Evolutionary conservation across 1,140 invertebrate genomes (phyloP), one percentile per base, ranked within the genome.

Genomic region (Pararge aegeria): DNA sequence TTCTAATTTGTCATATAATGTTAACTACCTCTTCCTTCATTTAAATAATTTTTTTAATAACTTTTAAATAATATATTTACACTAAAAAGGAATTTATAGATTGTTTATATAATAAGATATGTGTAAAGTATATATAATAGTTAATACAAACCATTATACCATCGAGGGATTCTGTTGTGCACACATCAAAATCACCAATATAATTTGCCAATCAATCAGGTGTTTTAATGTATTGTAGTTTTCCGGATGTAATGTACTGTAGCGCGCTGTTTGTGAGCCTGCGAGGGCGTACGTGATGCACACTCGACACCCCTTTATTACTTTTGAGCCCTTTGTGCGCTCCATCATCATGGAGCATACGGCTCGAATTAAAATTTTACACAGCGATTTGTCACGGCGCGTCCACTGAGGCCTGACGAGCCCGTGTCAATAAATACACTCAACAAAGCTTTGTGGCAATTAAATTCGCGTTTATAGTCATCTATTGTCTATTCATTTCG

Each of bases 271-370:
- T 70, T 71, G 73, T 63, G 49, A 63, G 63, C 54, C 61, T 57
- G 55, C 49, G 60, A 55, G 69, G 61, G 61, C 65, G 69, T 66
- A 63, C 68, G 64, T 63, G 73, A 70, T 63, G 68, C 79, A 72
- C 80, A 81, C 75, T 85, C 79, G 76, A 85, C 74, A 78, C 83
- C 80, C 81, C 76, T 83, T 85, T 86, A 85, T 82, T 88, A 82
- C 80, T 83, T 80, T 68, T 80, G 74, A 81, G 74, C 77, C 75
- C 81, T 88, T 84, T 86, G 80, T 80, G 77, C 68, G 63, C 71
- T 66, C 69, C 73, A 73, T 75, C 79, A 75, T 78, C 79, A 80
- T 79, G 73, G 70, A 80, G 73, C 78, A 81, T 78, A 75, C 73
- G 77, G 65, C 64, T 73, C 71, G 75, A 83, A 88, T 83, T 82